phyloP scores from a whole-genome alignment of 2,113 vertebrate genomes.

The Rhipidura dahli region DNA sequence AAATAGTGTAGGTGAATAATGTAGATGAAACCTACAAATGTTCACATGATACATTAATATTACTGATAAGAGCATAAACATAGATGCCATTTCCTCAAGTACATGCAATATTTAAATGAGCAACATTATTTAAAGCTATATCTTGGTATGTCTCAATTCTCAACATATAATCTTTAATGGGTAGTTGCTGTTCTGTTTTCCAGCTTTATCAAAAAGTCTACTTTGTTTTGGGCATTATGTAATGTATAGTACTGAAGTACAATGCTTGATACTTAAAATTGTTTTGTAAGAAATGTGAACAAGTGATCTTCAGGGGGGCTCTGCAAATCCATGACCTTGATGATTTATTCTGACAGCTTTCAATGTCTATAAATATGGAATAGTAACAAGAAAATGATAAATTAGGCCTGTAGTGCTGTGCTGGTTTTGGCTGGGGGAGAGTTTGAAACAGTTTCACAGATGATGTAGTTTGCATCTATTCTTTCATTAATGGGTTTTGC shows the following conservation, averaged over 20 bases:
- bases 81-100: neutral
- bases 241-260: neutral
- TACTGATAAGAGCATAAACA: neutral
- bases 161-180: neutral
- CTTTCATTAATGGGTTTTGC: constrained; percentile 23
- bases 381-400: neutral
- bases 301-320: neutral
- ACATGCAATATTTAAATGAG: neutral
- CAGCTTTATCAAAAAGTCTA: neutral
- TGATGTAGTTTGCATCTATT: constrained; percentile 12
- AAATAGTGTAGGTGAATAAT: neutral
- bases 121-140: neutral
- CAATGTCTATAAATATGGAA: neutral
- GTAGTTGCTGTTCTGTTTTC: neutral
- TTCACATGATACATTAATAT: accelerated
- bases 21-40: neutral
- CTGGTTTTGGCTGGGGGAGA: neutral
- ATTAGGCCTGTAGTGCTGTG: neutral
- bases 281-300: neutral
- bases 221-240: neutral
- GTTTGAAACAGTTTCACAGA: neutral
- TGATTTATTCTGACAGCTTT: neutral
- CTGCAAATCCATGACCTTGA: neutral
- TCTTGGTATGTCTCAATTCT: neutral
- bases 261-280: neutral